These are phyloP conservation scores for Drosophila rhopaloa DNA, from an alignment of 1,140 invertebrate genomes.

Conservation along the genomic window DNA sequence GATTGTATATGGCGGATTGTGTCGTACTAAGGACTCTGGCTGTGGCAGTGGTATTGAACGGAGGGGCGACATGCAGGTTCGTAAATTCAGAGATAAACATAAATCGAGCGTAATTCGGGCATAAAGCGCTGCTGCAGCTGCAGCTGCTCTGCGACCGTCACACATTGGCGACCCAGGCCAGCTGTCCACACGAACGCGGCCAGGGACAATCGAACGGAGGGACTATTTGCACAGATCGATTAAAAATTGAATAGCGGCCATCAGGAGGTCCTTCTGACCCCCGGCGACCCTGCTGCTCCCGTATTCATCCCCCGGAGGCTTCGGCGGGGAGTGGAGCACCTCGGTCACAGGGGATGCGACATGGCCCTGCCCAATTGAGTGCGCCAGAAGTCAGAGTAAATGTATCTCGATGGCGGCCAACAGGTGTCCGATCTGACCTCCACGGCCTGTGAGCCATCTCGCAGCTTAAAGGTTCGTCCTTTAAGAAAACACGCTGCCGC, in stretches of 20 bases:
- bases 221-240: conserved; percentile 65
- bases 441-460: conserved; percentile 11
- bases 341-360: conserved; percentile 17
- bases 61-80: conserved; percentile 50
- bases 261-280: conserved; percentile 29
- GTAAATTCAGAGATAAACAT: conserved; percentile 81
- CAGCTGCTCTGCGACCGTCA: conserved; percentile 44
- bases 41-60: conserved; percentile 18
- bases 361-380: conserved; percentile 27
- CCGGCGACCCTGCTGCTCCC: neutral
- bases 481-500: conserved; percentile 40
- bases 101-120: conserved; percentile 77
- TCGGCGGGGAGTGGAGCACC: too few species aligned
- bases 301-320: conserved; percentile 4
- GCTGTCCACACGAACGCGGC: conserved; percentile 47
- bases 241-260: conserved; percentile 71
- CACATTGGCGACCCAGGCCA: conserved; percentile 24
- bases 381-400: conserved; percentile 11
- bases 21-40: conserved; percentile 3
- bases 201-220: conserved; percentile 33
- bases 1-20: neutral
- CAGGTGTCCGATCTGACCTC: conserved; percentile 39
- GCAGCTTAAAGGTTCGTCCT: conserved; percentile 28
- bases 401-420: conserved; percentile 28
- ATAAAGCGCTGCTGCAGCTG: conserved; percentile 71